Percentiles rank a stretch among this genome's conserved stretches.
phyloP scores from a whole-genome alignment of 2,113 vertebrate genomes.

The Otis tarda region DNA sequence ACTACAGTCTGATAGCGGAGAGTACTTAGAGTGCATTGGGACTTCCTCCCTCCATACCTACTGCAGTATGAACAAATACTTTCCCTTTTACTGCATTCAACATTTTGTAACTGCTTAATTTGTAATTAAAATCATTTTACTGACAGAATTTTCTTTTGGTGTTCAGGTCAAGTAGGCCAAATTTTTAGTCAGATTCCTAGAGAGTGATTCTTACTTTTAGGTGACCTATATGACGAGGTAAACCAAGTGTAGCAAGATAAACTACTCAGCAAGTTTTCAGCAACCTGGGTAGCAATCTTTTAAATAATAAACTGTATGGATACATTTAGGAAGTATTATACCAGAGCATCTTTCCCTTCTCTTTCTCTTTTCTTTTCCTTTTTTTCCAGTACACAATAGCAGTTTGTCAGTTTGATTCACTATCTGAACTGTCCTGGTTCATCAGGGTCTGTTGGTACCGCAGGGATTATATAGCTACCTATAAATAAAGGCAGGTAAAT shows the following conservation, averaged over 20 bases:
- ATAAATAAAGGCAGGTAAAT: background rate
- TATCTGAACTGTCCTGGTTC: background rate
- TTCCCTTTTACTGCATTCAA: background rate
- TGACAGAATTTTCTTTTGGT: background rate
- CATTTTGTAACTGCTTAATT: background rate
- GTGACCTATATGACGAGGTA: background rate
- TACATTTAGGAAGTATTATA: background rate
- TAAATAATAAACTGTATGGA: background rate
- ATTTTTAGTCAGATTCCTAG: background rate
- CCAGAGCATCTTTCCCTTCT: background rate
- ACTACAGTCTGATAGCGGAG: background rate
- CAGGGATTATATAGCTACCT: background rate
- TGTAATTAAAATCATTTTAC: background rate
- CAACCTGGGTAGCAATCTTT: background rate
- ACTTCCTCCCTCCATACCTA: background rate
- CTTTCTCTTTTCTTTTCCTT: background rate
- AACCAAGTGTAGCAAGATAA: background rate
- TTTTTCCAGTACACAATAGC: background rate
- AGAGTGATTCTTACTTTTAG: background rate
- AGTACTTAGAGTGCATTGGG: rapidly evolving
- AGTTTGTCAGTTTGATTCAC: background rate
- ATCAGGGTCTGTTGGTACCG: background rate
- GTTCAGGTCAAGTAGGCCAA: background rate
- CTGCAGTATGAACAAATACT: background rate
- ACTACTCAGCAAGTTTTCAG: background rate